A percentile compares a stretch with the other conserved stretches of the same genome.
Evolutionary conservation across 2,113 vertebrate species (phyloP).

Genomic region (Drymodes brunneopygia): DNA sequence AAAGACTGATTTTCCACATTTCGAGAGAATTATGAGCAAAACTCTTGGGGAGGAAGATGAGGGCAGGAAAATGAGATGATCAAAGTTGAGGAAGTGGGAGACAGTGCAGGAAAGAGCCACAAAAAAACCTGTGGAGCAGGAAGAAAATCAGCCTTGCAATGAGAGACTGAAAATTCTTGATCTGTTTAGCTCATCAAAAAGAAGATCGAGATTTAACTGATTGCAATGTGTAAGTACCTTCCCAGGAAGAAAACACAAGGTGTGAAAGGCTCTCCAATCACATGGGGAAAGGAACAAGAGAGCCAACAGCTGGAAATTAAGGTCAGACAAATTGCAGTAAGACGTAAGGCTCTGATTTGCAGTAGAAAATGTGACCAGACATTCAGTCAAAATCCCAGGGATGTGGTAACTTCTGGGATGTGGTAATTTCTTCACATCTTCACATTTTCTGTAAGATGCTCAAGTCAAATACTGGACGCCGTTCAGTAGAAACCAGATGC

Average conservation of each 20-base stretch:
- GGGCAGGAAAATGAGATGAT: background rate
- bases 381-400: conserved; percentile 15
- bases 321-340: conserved; percentile 35
- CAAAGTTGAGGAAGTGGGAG: background rate
- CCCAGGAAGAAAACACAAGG: conserved; percentile 46
- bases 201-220: conserved; percentile 42
- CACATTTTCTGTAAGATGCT: conserved; percentile 39
- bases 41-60: background rate
- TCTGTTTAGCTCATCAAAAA: conserved; percentile 58
- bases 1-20: background rate
- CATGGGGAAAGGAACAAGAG: conserved; percentile 26
- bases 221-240: conserved; percentile 31
- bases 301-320: conserved; percentile 52
- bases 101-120: background rate
- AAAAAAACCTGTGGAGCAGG: background rate
- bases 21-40: background rate
- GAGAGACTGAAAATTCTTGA: conserved; percentile 9
- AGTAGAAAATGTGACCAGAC: conserved; percentile 33
- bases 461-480: background rate
- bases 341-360: background rate
- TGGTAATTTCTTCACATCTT: conserved; percentile 26
- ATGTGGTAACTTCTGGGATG: conserved; percentile 8
- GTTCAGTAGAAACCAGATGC: conserved; percentile 19
- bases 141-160: background rate
- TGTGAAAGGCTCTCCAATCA: conserved; percentile 37